phyloP scores from a whole-genome alignment of 2,113 vertebrate genomes.

The Pachycephala philippinensis region DNA sequence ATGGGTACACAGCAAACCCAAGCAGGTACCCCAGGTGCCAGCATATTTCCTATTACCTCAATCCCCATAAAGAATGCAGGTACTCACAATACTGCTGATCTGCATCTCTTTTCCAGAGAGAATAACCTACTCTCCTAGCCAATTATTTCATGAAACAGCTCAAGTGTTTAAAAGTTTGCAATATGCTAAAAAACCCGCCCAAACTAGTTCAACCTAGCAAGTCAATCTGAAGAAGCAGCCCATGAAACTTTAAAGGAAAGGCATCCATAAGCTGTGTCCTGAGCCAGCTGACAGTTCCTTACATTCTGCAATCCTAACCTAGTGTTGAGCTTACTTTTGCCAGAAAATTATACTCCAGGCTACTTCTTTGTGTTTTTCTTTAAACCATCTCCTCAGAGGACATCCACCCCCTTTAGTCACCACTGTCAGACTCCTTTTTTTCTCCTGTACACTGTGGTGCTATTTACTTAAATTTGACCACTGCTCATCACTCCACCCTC shows the following conservation, averaged over 20 bases:
- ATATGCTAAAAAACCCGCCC: accelerated
- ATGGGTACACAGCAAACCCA: background rate
- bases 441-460: too few relatives aligned
- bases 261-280: background rate
- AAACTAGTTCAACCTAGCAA: background rate
- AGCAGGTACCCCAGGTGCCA: background rate
- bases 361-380: background rate
- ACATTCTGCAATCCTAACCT: background rate
- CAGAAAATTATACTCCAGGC: background rate
- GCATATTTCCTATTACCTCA: background rate
- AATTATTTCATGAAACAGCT: background rate
- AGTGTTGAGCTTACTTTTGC: background rate
- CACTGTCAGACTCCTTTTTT: background rate
- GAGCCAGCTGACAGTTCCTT: background rate
- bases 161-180: background rate
- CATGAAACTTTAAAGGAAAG: background rate
- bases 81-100: accelerated
- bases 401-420: background rate
- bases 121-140: background rate
- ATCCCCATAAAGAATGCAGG: background rate
- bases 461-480: background rate
- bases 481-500: background rate
- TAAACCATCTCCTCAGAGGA: background rate
- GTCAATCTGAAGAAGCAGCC: background rate
- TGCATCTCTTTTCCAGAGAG: background rate